Base-by-base conservation (phyloP, 2,888 invertebrate genomes). In the Meandrusa payeni region DNA sequence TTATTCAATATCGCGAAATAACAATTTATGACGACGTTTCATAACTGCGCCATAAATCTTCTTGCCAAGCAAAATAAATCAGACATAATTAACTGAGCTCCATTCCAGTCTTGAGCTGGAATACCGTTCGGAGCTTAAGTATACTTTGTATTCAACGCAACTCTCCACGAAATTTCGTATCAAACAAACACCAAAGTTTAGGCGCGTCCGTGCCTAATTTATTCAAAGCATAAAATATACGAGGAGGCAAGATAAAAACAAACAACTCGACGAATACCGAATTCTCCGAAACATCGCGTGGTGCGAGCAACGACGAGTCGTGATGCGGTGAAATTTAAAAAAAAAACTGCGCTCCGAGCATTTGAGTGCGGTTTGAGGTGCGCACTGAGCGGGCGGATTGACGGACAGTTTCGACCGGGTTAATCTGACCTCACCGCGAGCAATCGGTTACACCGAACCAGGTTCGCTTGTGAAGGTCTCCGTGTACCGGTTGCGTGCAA, bases 401-500 rank as follows among this genome's bases (percentile, higher is more conserved):
- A 46, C 54, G 42, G 42, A 47, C 48, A 39, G 42, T 47, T 43
- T 39, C 32, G 5, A 50, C 69, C 64, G 60, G 7, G 17, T 36
- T 17, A 42, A 24, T 6, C 6, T 7, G 42, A 31, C 29, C 36
- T 52, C 22, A 9, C 11, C 2, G 10, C 17, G 5, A n/a, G 20
- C 12, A 22, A 36, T 13, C 10, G 23, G 34, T 19, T 32, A 12
- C 17, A 29, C 11, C 7, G 4, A 13, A 6, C 5, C 12, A 4
- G 1, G 17, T 13, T 28, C 42, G 26, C 34, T 40, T 11, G 28
- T 29, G 9, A 13, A 33, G 51, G 27, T 43, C 57, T 32, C 10
- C 23, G 31, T 51, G 46, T 10, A 46, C 29, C 55, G 72, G 78
- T 53, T 45, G 52, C 45, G 54, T 54, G 51, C 70, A 75, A 64